Percentiles rank a stretch among this genome's conserved stretches.
Evolutionary conservation across 2,888 invertebrate species (phyloP).

Genomic region (Malthinus flaveolus): DNA sequence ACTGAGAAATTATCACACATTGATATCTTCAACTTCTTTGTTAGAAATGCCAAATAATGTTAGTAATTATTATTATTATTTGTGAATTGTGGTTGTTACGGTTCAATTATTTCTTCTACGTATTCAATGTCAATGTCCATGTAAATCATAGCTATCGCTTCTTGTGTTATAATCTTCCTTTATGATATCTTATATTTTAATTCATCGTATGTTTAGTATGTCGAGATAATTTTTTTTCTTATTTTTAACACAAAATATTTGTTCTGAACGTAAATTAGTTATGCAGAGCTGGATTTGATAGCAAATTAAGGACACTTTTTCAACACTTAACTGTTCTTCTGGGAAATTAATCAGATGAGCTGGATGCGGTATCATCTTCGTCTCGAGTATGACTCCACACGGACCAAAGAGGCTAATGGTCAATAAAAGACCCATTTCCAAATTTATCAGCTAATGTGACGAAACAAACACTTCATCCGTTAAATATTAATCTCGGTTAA

Average conservation of each 20-base stretch:
- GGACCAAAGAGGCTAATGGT: not conserved
- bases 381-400: not conserved
- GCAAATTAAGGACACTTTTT: not conserved
- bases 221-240: constrained; percentile 10
- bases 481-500: too few species aligned
- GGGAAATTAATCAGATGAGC: too few species aligned
- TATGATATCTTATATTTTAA: constrained; percentile 1
- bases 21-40: constrained; percentile 1
- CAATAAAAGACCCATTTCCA: too few species aligned
- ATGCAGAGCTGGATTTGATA: too few species aligned
- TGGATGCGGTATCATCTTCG: too few species aligned
- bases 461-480: too few species aligned
- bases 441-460: too few species aligned
- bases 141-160: constrained; percentile 13
- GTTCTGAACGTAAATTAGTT: not conserved
- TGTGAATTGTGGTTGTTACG: constrained; percentile 13
- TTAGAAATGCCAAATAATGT: constrained; percentile 8
- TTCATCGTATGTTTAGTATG: constrained; percentile 8
- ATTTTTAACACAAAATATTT: constrained; percentile 16
- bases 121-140: constrained; percentile 28
- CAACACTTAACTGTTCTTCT: too few species aligned
- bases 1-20: too few species aligned
- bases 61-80: not conserved
- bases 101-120: constrained; percentile 19
- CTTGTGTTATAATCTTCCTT: not conserved